Evolutionary conservation across 2,888 invertebrate species (phyloP), one percentile per base, ranked within the genome.

Genomic region (Parapristionchus giblindavisi): DNA sequence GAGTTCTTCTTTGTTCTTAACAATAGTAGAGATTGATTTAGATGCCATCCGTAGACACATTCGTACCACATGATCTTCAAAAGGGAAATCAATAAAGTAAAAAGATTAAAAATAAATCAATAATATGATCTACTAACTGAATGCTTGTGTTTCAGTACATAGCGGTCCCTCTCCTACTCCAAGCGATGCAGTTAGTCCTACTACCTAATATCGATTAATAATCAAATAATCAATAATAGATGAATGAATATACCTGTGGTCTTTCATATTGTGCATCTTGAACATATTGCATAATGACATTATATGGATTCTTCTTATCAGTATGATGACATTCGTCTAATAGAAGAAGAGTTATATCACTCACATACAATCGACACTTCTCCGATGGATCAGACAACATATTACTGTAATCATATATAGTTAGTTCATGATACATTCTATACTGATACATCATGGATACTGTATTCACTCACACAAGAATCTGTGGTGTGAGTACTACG

Each of bases 321-420:
- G 72, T 72, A 21, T 72, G 72, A 60, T 72, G 72, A 17, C 72
- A 72, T 58, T 72, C 72, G 21, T 72, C 72, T n/a, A 72, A 51
- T 3, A 72, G 58, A 6, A 72, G 72, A 1, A 72, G 72, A 27
- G 72, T n/a, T 32, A 72, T 29, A 17, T 72, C 72, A 1, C 43
- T 29, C 4, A 60, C 34, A 24, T 32, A 72, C 4, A 72, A 32
- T 24, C 58, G 72, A 1, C 29, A 29, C 8, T 21, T 29, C 32
- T 58, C 60, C 0, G 27, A 29, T 1, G 17, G 24, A 2, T n/a
- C 5, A 2, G 29, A n/a, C 1, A 72, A 60, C 48, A 72, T 29
- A 48, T 72, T 72, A 24, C 72, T 72, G 72, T 1, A 58, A 58
- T 8, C 27, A 3, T 24, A n/a, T 52, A 6, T 34, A 14, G 24